A percentile compares a stretch with the other conserved stretches of the same genome.
phyloP scores from a whole-genome alignment of 2,113 vertebrate genomes.

The Pleuronectes platessa region DNA sequence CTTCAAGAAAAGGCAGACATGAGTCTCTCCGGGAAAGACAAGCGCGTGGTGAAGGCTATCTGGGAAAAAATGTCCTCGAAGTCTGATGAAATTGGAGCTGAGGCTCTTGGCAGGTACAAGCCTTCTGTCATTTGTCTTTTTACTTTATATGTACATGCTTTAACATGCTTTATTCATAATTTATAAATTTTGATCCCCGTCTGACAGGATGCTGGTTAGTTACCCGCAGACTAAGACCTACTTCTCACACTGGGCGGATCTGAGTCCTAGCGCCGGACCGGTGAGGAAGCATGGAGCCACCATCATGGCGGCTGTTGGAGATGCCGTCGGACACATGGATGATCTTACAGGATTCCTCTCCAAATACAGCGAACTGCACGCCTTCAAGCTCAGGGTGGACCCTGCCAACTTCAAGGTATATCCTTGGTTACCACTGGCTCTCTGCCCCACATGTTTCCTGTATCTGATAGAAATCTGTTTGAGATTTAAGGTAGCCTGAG shows the following conservation, averaged over 20 bases:
- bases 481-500: too few species aligned
- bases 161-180: not conserved
- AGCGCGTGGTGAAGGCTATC: constrained; percentile 67
- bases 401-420: constrained; percentile 89
- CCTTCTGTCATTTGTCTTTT: not conserved
- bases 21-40: constrained; percentile 80
- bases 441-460: too few species aligned
- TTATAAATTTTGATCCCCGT: not conserved
- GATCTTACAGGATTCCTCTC: constrained; percentile 70
- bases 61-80: constrained; percentile 76
- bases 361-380: constrained; percentile 86
- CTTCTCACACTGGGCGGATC: constrained; percentile 87
- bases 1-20: constrained; percentile 60
- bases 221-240: constrained; percentile 90
- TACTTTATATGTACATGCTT: not conserved
- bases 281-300: constrained; percentile 81
- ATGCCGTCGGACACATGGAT: constrained; percentile 78
- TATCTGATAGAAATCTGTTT: not conserved
- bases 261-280: constrained; percentile 67
- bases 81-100: constrained; percentile 49
- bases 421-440: too few species aligned
- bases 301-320: constrained; percentile 77
- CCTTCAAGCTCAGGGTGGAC: constrained; percentile 88
- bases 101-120: constrained; percentile 83
- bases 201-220: constrained; percentile 75